Conservation (phyloP, 23 tunicate species). For the Corella eumyota region DNA sequence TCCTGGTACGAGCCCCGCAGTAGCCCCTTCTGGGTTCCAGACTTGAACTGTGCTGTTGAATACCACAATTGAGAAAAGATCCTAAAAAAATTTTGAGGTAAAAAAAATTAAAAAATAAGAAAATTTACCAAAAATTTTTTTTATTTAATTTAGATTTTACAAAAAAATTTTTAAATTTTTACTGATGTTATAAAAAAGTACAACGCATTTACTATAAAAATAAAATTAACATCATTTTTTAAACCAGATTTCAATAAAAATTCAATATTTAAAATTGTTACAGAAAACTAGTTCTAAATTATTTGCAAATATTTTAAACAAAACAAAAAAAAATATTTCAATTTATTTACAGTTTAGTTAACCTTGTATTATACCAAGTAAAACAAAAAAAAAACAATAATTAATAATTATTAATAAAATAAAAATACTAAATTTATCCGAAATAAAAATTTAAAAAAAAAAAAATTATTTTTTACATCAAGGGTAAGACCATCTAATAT, state of each 20-base stretch:
- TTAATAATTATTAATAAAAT: background rate
- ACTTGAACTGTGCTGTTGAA: constrained; percentile 21
- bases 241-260: no score
- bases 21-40: constrained; percentile 14
- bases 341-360: background rate
- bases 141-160: no score
- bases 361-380: background rate
- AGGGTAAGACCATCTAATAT: constrained; percentile 13
- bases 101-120: no score
- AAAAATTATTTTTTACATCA: constrained; percentile 14
- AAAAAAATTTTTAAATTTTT: no score
- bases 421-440: background rate
- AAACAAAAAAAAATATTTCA: background rate
- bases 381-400: background rate
- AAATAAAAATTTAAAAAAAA: background rate
- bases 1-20: constrained; percentile 8
- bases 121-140: no score
- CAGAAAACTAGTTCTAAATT: background rate
- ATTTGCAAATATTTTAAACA: background rate
- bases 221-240: no score
- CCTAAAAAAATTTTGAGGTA: constrained; percentile 14
- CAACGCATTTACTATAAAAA: no score
- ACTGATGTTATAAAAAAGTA: no score
- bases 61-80: constrained; percentile 24
- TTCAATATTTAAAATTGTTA: background rate